Evolutionary conservation across 2,888 invertebrate species (phyloP).

Genomic region (Drosophila siamana): DNA sequence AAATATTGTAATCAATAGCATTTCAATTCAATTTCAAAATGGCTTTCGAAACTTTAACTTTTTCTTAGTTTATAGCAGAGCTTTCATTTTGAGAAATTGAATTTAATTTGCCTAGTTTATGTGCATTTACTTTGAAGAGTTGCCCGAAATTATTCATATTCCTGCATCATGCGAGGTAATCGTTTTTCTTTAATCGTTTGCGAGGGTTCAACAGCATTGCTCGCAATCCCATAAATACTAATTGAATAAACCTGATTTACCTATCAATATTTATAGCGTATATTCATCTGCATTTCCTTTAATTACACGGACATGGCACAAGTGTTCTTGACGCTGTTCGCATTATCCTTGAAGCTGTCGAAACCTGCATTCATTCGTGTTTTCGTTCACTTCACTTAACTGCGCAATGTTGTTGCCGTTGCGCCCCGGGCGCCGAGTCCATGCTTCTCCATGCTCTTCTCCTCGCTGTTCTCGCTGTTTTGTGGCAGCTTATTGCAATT

Average conservation of each 20-base stretch:
- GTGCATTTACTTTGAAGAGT: not conserved
- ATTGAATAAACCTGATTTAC: conserved; percentile 16
- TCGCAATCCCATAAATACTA: conserved; percentile 5
- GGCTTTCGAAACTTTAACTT: too few relatives aligned
- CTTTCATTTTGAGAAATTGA: too few relatives aligned
- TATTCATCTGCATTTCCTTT: conserved; percentile 28
- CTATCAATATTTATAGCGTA: conserved; percentile 8
- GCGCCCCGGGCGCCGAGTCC: too few relatives aligned
- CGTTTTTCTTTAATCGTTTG: too few relatives aligned
- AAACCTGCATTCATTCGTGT: not conserved
- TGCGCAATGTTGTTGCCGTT: not conserved
- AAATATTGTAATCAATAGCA: too few relatives aligned
- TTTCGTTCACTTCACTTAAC: conserved; percentile 17
- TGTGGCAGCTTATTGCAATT: conserved; percentile 64
- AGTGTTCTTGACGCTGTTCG: conserved; percentile 9
- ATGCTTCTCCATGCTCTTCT: too few relatives aligned
- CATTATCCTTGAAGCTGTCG: conserved; percentile 20
- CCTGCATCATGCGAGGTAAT: not conserved
- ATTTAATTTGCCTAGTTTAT: too few relatives aligned
- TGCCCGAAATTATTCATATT: not conserved
- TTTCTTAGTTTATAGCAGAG: too few relatives aligned
- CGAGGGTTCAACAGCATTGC: not conserved
- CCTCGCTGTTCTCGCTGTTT: conserved; percentile 7
- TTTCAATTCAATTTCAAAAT: too few relatives aligned
- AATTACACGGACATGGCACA: conserved; percentile 32